These are phyloP conservation scores for Seira ritae DNA, from an alignment of 2,888 invertebrate species.

Conservation along the genomic window DNA sequence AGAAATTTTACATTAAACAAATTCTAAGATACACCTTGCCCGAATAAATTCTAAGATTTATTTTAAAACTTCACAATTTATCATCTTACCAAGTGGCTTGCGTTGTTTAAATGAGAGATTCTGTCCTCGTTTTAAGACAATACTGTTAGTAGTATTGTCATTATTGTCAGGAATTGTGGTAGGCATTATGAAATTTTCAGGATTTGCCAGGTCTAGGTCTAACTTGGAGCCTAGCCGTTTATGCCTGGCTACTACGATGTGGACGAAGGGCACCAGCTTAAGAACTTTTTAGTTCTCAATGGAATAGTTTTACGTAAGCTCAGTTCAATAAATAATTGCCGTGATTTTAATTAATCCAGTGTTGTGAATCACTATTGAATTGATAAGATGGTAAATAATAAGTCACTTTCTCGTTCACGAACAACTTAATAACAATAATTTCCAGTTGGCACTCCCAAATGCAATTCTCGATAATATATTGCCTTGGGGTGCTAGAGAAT, in stretches of 20 bases:
- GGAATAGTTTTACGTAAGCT: too few species aligned
- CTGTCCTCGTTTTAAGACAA: constrained; percentile 25
- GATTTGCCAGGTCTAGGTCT: constrained; percentile 38
- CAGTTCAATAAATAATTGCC: too few species aligned
- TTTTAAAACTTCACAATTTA: constrained; percentile 2
- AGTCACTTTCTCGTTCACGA: too few species aligned
- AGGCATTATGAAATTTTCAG: constrained; percentile 59
- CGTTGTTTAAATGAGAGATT: constrained; percentile 71
- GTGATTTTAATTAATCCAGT: too few species aligned
- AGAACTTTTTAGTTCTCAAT: too few species aligned
- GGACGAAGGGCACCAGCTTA: constrained; percentile 64
- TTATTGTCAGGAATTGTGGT: constrained; percentile 61
- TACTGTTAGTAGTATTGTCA: constrained; percentile 61
- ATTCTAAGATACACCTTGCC: not conserved
- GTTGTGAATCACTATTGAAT: too few species aligned
- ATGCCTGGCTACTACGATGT: constrained; percentile 69
- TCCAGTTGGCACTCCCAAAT: too few species aligned
- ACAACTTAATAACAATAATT: too few species aligned
- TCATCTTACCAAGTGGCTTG: constrained; percentile 68
- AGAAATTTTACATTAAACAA: not conserved
- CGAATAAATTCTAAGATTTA: not conserved
- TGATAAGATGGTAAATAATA: too few species aligned
- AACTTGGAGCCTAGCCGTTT: constrained; percentile 51
- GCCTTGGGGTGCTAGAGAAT: too few species aligned
- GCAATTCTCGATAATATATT: too few species aligned